These are phyloP conservation scores for Nomada ferruginata DNA, from an alignment of 2,888 invertebrate genomes.

Conservation along the genomic window DNA sequence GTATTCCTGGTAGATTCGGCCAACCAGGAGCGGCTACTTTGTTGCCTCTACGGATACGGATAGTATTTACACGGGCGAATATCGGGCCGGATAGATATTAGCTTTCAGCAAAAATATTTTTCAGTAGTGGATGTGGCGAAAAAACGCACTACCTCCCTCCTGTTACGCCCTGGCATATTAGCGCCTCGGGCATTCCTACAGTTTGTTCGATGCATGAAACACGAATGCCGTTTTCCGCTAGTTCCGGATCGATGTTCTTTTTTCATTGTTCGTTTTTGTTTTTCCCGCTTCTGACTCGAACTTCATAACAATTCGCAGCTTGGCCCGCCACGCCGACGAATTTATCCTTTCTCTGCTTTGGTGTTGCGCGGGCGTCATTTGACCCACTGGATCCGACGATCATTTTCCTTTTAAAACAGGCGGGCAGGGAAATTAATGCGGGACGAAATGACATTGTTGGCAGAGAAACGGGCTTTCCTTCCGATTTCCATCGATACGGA, in stretches of 20 bases:
- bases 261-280: slow-evolving; percentile 48
- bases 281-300: slow-evolving; percentile 28
- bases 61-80: slow-evolving; percentile 70
- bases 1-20: slow-evolving; percentile 44
- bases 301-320: slow-evolving; percentile 39
- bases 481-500: not conserved
- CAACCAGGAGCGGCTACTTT: slow-evolving; percentile 58
- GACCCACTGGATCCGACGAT: not conserved
- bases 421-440: slow-evolving; percentile 1
- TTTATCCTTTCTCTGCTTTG: slow-evolving; percentile 5
- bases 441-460: slow-evolving; percentile 7
- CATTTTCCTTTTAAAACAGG: not conserved
- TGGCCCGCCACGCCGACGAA: not conserved
- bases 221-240: slow-evolving; percentile 59
- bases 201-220: slow-evolving; percentile 68
- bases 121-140: slow-evolving; percentile 60
- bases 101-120: slow-evolving; percentile 75
- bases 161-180: slow-evolving; percentile 70
- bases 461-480: not conserved
- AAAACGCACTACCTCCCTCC: slow-evolving; percentile 60
- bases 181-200: slow-evolving; percentile 69
- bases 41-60: slow-evolving; percentile 57
- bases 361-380: not conserved
- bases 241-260: slow-evolving; percentile 64
- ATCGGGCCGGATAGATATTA: slow-evolving; percentile 72